phyloP scores from a whole-genome alignment of 2,113 vertebrate species.

The Percina caprodes region DNA sequence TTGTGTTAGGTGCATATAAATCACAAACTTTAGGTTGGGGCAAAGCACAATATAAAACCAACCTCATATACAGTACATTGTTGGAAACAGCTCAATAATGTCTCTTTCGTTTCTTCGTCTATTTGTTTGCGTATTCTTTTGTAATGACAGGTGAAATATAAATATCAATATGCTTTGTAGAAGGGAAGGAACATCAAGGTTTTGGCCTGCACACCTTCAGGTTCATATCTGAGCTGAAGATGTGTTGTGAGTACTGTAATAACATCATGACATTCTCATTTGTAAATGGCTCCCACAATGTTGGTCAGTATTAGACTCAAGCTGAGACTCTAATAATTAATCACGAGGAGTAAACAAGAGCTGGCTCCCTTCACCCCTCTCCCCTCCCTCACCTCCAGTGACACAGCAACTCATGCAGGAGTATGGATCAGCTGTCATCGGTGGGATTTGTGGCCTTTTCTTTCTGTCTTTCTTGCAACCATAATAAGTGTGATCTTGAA shows the following conservation, averaged over 20 bases:
- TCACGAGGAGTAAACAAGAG: slow-evolving; percentile 21
- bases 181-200: background rate
- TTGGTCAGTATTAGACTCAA: slow-evolving; percentile 1
- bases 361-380: slow-evolving; percentile 23
- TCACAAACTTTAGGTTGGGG: background rate
- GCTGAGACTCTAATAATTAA: slow-evolving; percentile 18
- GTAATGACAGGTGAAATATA: background rate
- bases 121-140: background rate
- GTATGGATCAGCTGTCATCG: slow-evolving; percentile 52
- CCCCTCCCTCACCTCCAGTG: slow-evolving; percentile 16
- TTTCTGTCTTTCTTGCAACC: background rate
- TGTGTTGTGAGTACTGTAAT: background rate
- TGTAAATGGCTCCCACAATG: background rate
- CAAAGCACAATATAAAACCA: background rate
- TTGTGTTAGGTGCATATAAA: background rate
- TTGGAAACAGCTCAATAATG: background rate
- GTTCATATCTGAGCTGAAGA: background rate
- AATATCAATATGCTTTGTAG: background rate
- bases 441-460: slow-evolving; percentile 31
- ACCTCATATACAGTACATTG: background rate
- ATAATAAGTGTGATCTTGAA: slow-evolving; percentile 15
- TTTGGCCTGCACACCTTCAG: background rate
- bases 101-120: background rate
- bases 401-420: slow-evolving; percentile 43
- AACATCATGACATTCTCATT: background rate